A percentile compares a stretch with the other conserved stretches of the same genome.
Evolutionary conservation across 2,113 vertebrate species (phyloP).

Genomic region (Carassius auratus): DNA sequence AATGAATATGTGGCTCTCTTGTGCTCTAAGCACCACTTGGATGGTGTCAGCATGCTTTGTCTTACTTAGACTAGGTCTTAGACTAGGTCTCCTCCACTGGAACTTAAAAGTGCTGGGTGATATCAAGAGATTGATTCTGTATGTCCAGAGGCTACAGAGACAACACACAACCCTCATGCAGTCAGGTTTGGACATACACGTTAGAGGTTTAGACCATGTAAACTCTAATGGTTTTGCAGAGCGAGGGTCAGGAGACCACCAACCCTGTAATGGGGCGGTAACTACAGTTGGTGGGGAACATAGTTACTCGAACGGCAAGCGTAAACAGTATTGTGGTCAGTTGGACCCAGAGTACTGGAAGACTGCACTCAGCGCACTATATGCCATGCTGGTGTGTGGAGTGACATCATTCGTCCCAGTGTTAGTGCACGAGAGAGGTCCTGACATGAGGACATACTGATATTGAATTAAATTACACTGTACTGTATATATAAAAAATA

Average conservation of each 20-base stretch:
- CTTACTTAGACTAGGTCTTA: slow-evolving; percentile 90
- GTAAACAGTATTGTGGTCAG: slow-evolving; percentile 76
- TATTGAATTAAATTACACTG: neutral
- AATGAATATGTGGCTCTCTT: slow-evolving; percentile 79
- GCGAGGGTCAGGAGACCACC: slow-evolving; percentile 58
- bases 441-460: slow-evolving; percentile 93
- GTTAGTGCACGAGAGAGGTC: slow-evolving; percentile 93
- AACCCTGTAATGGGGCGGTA: slow-evolving; percentile 80
- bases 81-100: slow-evolving; percentile 83
- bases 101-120: slow-evolving; percentile 90
- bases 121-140: slow-evolving; percentile 90
- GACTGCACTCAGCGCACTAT: slow-evolving; percentile 86
- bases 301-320: slow-evolving; percentile 87
- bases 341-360: slow-evolving; percentile 98
- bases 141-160: slow-evolving; percentile 87
- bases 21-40: slow-evolving; percentile 87
- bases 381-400: slow-evolving; percentile 93
- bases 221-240: slow-evolving; percentile 44
- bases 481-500: too few species aligned
- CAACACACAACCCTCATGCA: slow-evolving; percentile 81
- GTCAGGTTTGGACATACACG: slow-evolving; percentile 21
- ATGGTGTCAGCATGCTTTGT: slow-evolving; percentile 88
- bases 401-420: slow-evolving; percentile 97
- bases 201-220: neutral
- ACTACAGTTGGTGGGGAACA: slow-evolving; percentile 70